Evolutionary conservation across 2,797 vertebrate species (phyloP), one percentile per base, ranked within the genome.

Genomic region (Hippoglossus hippoglossus): DNA sequence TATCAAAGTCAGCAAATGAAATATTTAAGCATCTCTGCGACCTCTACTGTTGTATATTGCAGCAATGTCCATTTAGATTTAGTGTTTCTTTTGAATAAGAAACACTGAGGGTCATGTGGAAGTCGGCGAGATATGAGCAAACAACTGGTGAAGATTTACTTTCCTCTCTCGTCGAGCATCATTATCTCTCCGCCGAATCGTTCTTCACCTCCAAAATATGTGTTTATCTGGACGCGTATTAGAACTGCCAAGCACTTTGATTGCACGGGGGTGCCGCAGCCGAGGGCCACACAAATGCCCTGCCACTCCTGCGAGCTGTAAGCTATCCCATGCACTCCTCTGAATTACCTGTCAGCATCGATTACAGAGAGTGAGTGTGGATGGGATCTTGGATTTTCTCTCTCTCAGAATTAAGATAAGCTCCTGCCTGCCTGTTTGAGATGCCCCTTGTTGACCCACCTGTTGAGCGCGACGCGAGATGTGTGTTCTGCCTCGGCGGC

Each of bases 401-500:
- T 91, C 87, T 77, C 87, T 90, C 86, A 89, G 93, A 94, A 94
- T 95, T 94, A 94, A 94, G 94, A 94, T 94, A 95, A 95, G 93
- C 94, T 93, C 79, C 90, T 85, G 89, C 88, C 86, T 87, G 87
- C 87, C 89, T 85, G 87, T 92, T 90, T 89, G 86, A 81, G 88
- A 88, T 92, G 91, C 88, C 90, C 91, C 89, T 84, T 84, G 90
- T 91, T 94, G 92, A 94, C 91, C 91, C 87, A 93, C 88, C 84
- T 87, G 87, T 88, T 81, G 89, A 89, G 86, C 71, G 81, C 63
- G 81, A 88, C 71, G 82, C n/a, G 82, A 82, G 82, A 82, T 85
- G 84, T 81, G 87, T 82, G 80, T 80, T 79, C 63, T 49, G 58
- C 67, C 24, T 22, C 82, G 39, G 69, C 59, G 78, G 81, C 79